Evolutionary conservation across 2,113 vertebrate genomes (phyloP).

Genomic region (Andinoacara biseriatus): DNA sequence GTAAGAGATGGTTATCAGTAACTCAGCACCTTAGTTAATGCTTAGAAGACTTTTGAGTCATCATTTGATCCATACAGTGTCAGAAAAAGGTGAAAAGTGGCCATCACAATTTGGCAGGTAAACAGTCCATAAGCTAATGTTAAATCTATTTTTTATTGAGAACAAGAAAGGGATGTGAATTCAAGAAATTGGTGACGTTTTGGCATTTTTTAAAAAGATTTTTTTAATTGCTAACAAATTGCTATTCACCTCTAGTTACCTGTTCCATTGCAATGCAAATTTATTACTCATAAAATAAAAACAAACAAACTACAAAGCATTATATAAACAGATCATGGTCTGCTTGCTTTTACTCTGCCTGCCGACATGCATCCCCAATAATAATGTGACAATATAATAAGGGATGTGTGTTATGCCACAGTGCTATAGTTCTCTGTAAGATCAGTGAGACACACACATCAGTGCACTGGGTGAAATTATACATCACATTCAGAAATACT

Average conservation of each 20-base stretch:
- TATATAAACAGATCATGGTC: not conserved
- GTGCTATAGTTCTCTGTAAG: not conserved
- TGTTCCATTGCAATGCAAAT: rapidly evolving
- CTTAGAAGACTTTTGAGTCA: not conserved
- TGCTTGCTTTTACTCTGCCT: not conserved
- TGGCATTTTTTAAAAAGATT: not conserved
- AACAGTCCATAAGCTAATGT: not conserved
- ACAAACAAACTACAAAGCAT: not conserved
- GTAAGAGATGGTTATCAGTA: not conserved
- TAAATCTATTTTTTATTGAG: not conserved
- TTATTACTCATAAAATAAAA: rapidly evolving
- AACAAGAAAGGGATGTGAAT: not conserved
- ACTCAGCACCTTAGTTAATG: not conserved
- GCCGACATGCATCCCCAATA: not conserved
- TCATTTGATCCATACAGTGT: not conserved
- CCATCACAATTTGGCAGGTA: not conserved
- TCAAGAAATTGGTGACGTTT: not conserved
- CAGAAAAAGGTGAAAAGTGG: not conserved
- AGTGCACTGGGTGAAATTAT: not conserved
- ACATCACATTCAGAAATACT: not conserved
- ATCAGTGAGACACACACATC: not conserved
- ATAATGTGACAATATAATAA: not conserved
- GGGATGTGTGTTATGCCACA: not conserved
- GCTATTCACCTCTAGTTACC: not conserved
- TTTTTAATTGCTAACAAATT: not conserved